Conservation (phyloP, 2,888 invertebrate species). For the Opisthograptis luteolata region DNA sequence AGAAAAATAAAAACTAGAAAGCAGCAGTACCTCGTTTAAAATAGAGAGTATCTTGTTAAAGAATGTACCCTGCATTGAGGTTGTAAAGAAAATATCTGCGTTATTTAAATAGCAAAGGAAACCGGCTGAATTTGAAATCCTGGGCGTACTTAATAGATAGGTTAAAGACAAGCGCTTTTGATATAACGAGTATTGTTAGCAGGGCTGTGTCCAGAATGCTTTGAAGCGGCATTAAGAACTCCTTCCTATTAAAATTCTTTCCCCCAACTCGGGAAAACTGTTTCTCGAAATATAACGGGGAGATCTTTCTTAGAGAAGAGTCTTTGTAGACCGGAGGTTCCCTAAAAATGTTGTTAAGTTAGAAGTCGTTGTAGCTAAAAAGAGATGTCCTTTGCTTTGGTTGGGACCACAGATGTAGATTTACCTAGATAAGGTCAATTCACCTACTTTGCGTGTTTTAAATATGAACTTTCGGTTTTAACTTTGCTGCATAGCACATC, state of each 20-base stretch:
- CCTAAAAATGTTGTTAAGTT: slow-evolving; percentile 1
- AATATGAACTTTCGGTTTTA: too few relatives aligned
- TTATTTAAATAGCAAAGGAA: slow-evolving; percentile 60
- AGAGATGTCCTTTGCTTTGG: not conserved
- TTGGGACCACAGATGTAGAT: not conserved
- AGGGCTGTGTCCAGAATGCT: slow-evolving; percentile 57
- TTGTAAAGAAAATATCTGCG: slow-evolving; percentile 49
- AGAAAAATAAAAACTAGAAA: slow-evolving; percentile 21
- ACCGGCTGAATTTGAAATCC: slow-evolving; percentile 54
- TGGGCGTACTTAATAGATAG: slow-evolving; percentile 49
- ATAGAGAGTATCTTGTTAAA: slow-evolving; percentile 34
- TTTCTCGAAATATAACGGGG: slow-evolving; percentile 52
- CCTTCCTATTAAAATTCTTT: slow-evolving; percentile 77
- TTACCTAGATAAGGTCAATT: too few relatives aligned
- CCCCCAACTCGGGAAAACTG: slow-evolving; percentile 62
- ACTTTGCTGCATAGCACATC: too few relatives aligned
- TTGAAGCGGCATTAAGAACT: slow-evolving; percentile 66
- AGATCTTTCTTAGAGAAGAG: slow-evolving; percentile 38
- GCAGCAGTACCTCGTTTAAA: slow-evolving; percentile 21
- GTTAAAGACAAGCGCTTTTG: slow-evolving; percentile 54
- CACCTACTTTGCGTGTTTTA: too few relatives aligned
- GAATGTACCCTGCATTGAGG: slow-evolving; percentile 28
- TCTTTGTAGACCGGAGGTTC: slow-evolving; percentile 15
- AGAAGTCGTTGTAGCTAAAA: not conserved
- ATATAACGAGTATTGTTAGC: slow-evolving; percentile 61